These are phyloP conservation scores for Fragum whitleyi DNA, from an alignment of 2,888 invertebrate genomes.

Conservation along the genomic window DNA sequence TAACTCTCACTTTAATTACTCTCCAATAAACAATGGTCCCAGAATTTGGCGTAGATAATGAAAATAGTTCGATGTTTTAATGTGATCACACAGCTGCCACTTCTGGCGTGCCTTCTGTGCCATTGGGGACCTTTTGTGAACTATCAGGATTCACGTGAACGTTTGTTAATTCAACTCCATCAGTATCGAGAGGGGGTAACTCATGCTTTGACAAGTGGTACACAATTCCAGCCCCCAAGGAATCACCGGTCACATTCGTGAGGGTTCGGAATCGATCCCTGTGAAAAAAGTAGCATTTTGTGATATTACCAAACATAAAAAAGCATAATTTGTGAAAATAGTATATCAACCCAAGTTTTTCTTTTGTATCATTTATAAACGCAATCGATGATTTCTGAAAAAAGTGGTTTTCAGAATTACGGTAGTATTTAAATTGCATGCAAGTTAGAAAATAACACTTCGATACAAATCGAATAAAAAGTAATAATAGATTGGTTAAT, in stretches of 20 bases:
- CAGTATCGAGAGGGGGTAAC: conserved; percentile 74
- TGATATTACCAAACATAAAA: too few species aligned
- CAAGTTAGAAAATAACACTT: too few species aligned
- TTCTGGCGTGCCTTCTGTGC: conserved; percentile 49
- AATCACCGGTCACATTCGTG: conserved; percentile 97
- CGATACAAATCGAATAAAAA: too few species aligned
- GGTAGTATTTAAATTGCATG: too few species aligned
- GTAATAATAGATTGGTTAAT: too few species aligned
- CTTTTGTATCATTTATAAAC: too few species aligned
- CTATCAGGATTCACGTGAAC: conserved; percentile 26
- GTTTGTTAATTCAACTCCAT: conserved; percentile 40
- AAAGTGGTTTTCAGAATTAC: too few species aligned
- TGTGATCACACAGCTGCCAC: conserved; percentile 57
- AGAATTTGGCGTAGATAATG: conserved; percentile 12
- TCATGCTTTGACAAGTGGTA: conserved; percentile 88
- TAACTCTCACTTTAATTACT: too few species aligned
- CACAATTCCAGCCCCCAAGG: conserved; percentile 96
- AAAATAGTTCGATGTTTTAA: conserved; percentile 24
- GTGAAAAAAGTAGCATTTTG: conserved; percentile 40
- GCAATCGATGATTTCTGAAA: too few species aligned
- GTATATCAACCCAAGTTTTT: too few species aligned
- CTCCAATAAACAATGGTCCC: conserved; percentile 4
- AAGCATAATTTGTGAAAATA: too few species aligned
- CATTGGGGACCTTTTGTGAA: conserved; percentile 57
- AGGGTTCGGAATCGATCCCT: conserved; percentile 89